Conservation (phyloP, 2,888 invertebrate genomes). For the Amphipyra tragopoginis region DNA sequence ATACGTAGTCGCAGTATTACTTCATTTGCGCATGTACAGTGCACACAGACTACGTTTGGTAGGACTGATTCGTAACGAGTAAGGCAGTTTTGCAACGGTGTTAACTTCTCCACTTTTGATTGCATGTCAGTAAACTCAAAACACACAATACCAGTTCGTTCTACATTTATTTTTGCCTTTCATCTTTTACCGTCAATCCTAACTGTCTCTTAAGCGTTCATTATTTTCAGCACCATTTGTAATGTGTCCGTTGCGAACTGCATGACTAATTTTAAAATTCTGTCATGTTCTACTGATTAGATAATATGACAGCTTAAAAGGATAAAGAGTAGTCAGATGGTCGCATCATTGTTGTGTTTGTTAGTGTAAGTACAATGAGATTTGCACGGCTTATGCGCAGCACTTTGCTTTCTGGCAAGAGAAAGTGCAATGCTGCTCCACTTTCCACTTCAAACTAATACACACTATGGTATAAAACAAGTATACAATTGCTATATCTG, state of each 20-base stretch:
- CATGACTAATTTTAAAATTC: constrained; percentile 63
- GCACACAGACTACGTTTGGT: constrained; percentile 35
- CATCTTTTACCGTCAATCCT: constrained; percentile 39
- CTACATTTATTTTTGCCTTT: constrained; percentile 55
- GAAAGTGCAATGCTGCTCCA: constrained; percentile 85
- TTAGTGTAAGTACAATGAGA: constrained; percentile 68
- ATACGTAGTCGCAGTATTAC: constrained; percentile 39
- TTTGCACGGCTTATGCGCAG: constrained; percentile 78
- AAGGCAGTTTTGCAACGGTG: constrained; percentile 56
- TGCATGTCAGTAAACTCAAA: constrained; percentile 59
- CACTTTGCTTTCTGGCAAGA: constrained; percentile 76
- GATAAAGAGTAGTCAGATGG: constrained; percentile 64
- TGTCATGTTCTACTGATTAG: constrained; percentile 60
- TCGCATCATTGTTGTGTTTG: constrained; percentile 58
- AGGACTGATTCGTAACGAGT: constrained; percentile 33
- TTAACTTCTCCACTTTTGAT: constrained; percentile 56
- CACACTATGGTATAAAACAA: constrained; percentile 63
- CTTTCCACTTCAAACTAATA: constrained; percentile 81
- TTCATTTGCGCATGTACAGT: constrained; percentile 44
- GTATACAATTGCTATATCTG: constrained; percentile 48
- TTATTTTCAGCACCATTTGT: constrained; percentile 56
- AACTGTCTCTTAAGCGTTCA: constrained; percentile 44
- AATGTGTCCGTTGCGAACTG: constrained; percentile 43
- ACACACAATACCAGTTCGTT: constrained; percentile 50
- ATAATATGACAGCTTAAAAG: constrained; percentile 64